Evolutionary conservation across 2,797 vertebrate genomes (phyloP), one percentile per base, ranked within the genome.

Genomic region (Lagodon rhomboides): DNA sequence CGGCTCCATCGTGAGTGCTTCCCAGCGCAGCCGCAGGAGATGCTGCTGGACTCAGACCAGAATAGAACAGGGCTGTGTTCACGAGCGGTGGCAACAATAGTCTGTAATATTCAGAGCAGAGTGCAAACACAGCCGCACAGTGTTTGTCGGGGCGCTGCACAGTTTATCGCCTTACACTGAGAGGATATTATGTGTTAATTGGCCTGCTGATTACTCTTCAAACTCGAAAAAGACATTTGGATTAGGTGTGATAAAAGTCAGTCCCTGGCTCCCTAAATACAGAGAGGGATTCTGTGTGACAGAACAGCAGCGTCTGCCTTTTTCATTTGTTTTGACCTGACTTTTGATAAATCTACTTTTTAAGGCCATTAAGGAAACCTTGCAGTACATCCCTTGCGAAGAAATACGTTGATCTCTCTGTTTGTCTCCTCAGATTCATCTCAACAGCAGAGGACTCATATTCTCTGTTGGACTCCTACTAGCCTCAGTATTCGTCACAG

Each of bases 401-500:
- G 38, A 25, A 38, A 20, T 8, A 20, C 3, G 22, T 8, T 68
- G 8, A 16, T 54, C n/a, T 15, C 1, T 61, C 10, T 56, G 4
- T 80, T 30, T 85, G 38, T 88, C 83, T 91, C 93, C 68, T 87
- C 73, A 98, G 98, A 95, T 98, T 70, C 90, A 94, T 74, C 95
- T 98, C 27, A 99, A 97, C 92, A 99, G 98, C 93, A 96, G 94
- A 93, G 98, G 98, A 68, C 96, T 99, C 62, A 97, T 98, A 83
- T 98, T 98, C 92, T 98, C 98, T 0, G 98, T 99, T 46, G 97
- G 94, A 82, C 95, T 99, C 79, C 90, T 99, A 55, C 91, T 99
- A 73, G 97, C 97, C 22, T 99, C 98, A 3, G 97, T 99, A 60
- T 98, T 98, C 88, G 90, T 98, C 94, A 97, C 97, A 86, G 98